These are phyloP conservation scores for Entelurus aequoreus DNA, from an alignment of 2,113 vertebrate species.

Conservation along the genomic window DNA sequence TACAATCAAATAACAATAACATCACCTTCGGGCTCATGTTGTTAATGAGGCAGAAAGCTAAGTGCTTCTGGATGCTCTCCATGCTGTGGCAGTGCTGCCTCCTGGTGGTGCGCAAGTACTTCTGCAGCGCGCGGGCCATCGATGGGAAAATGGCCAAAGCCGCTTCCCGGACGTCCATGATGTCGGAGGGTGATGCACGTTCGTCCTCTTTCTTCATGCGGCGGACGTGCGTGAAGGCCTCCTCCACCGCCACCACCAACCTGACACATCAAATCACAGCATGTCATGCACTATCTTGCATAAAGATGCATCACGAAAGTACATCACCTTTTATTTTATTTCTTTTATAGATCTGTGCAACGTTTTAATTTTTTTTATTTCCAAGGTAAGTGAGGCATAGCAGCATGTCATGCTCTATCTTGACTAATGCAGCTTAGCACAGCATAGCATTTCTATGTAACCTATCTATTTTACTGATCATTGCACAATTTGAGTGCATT, in stretches of 20 bases:
- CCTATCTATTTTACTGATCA: no score
- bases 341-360: no score
- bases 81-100: constrained; percentile 97
- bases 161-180: constrained; percentile 91
- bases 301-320: no score
- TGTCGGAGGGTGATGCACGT: constrained; percentile 83
- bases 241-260: constrained; percentile 91
- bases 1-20: no score
- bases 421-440: no score
- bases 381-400: no score
- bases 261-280: constrained; percentile 55
- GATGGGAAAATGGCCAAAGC: constrained; percentile 94
- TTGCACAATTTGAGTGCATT: no score
- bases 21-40: constrained; percentile 96
- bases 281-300: neutral
- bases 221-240: constrained; percentile 92
- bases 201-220: constrained; percentile 90
- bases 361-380: no score
- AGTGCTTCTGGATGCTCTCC: constrained; percentile 96
- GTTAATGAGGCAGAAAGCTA: constrained; percentile 90
- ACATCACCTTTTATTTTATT: no score
- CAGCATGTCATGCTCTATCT: no score
- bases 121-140: constrained; percentile 92
- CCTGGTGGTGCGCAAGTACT: constrained; percentile 91
- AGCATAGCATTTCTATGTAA: no score